Percentiles rank a stretch among this genome's conserved stretches.
These are phyloP conservation scores for Chaunax sp. DNA, from an alignment of 2,797 vertebrate genomes.

Conservation along the genomic window DNA sequence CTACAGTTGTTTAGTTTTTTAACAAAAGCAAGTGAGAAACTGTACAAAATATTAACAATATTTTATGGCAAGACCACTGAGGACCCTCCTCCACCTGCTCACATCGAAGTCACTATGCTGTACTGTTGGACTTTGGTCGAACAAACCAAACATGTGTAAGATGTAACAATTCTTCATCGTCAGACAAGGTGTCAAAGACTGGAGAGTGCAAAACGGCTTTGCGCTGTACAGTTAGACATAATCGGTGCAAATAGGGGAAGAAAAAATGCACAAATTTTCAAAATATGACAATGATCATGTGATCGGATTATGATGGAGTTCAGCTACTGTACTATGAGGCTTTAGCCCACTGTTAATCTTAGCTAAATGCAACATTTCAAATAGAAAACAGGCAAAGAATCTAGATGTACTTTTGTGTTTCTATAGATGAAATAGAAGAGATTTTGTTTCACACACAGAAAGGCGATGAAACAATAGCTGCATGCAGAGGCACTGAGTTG, in stretches of 20 bases:
- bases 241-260: conserved; percentile 22
- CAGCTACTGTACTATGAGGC: conserved; percentile 2
- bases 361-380: conserved; percentile 35
- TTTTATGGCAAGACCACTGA: conserved; percentile 59
- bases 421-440: conserved; percentile 58
- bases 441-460: conserved; percentile 70
- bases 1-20: conserved; percentile 56
- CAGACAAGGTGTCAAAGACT: conserved; percentile 61
- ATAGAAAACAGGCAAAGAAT: background rate
- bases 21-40: conserved; percentile 74
- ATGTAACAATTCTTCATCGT: conserved; percentile 62
- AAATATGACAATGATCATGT: background rate
- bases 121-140: conserved; percentile 67
- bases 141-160: conserved; percentile 50
- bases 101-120: conserved; percentile 33
- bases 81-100: conserved; percentile 37
- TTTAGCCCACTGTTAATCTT: conserved; percentile 5
- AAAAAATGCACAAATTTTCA: conserved; percentile 8
- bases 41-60: conserved; percentile 69
- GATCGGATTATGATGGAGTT: conserved; percentile 29
- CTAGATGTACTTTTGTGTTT: conserved; percentile 18
- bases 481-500: conserved; percentile 86
- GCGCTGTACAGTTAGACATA: conserved; percentile 30
- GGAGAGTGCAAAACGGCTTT: conserved; percentile 72
- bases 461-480: conserved; percentile 67